Base-by-base conservation (phyloP, 2,113 vertebrate species). In the Neolamprologus falcicula region DNA sequence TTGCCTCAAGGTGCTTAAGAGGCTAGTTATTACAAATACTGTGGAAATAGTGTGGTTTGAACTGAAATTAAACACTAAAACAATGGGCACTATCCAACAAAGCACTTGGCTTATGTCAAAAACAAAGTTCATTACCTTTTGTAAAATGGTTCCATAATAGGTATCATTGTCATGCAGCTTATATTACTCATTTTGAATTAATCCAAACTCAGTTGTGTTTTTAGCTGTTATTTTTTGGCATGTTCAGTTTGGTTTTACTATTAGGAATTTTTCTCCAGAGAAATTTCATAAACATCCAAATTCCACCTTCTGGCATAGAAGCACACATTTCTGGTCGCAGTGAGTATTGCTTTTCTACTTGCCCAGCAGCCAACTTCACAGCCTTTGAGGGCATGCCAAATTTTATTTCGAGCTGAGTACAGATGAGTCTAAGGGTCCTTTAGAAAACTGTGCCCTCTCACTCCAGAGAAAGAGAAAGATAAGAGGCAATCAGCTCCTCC, bases 401-500 rank as follows among this genome's bases (percentile, higher is more conserved):
- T 92, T 87, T 88, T n/a, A 91, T 89, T 89, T 82, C 3, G 14
- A 55, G 84, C 85, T 19, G 40, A 71, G 53, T 50, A 33, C 50
- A 84, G 35, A 71, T 80, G 73, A 88, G 87, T 85, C 63, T 21
- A 24, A 66, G 35, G 80, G 68, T 68, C 40, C 84, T 53, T 61
- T 84, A 84, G 78, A 71, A 87, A 84, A 86, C 55, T 52, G 76
- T 87, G 78, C 57, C 80, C 54, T 76, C 85, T 82, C 53, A 47
- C 53, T 86, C 42, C 13, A 80, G 14, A 26, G 83, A 82, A 85
- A 80, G 66, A 83, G 68, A 83, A 82, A 92, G 92, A 92, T 92
- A 87, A 93, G 88, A 93, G 84, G 80, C 92, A 93, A 93, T 94
- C 86, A 86, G 87, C 76, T 89, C 90, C 86, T 59, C 83, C 82